phyloP scores from a whole-genome alignment of 1,140 invertebrate genomes.

The Neotoxoptera formosana region DNA sequence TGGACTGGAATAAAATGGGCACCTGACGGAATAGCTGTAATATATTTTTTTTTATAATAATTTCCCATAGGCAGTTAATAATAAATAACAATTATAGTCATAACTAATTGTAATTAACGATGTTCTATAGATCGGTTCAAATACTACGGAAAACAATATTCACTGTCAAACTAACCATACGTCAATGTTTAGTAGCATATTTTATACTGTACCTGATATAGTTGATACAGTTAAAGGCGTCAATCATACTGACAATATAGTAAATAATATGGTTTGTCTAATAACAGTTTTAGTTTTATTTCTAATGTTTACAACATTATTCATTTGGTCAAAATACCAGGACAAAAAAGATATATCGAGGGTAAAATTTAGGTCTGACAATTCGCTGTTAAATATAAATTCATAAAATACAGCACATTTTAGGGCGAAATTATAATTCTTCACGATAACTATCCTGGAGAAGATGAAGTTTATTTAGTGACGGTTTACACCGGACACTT shows the following conservation, averaged over 20 bases:
- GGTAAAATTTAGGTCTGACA: not conserved
- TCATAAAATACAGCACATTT: not conserved
- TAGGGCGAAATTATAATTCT: conserved; percentile 19
- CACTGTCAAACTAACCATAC: conserved; percentile 26
- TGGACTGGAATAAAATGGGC: not conserved
- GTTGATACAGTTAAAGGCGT: not conserved
- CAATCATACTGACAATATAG: not conserved
- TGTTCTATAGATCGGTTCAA: not conserved
- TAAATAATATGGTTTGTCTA: conserved; percentile 14
- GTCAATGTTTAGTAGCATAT: not conserved
- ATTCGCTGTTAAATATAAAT: too few relatives aligned
- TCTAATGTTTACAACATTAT: not conserved
- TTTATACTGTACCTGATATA: not conserved
- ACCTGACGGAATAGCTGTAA: not conserved
- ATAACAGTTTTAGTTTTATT: not conserved
- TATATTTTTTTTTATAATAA: not conserved
- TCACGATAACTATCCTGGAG: conserved; percentile 5
- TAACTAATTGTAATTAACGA: not conserved
- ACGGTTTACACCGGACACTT: not conserved
- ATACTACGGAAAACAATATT: not conserved
- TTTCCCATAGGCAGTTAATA: not conserved
- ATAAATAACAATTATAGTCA: not conserved
- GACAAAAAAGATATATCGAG: not conserved
- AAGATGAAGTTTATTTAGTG: conserved; percentile 38
- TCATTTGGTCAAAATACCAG: not conserved